Percentiles rank a stretch among this genome's conserved stretches.
These are phyloP conservation scores for Percina caprodes DNA, from an alignment of 2,113 vertebrate species.

Conservation along the genomic window DNA sequence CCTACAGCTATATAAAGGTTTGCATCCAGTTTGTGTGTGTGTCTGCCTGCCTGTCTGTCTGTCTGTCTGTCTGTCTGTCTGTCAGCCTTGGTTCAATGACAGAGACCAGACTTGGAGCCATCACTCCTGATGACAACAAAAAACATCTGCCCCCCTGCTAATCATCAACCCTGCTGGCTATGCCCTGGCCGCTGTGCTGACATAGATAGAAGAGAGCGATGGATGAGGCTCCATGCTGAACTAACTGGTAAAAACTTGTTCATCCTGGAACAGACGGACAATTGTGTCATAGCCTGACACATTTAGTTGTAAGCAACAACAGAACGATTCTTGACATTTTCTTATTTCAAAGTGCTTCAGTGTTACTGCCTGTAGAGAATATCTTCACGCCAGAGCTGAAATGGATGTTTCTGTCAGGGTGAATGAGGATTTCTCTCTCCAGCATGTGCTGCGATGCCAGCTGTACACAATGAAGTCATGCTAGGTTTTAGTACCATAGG, in stretches of 20 bases:
- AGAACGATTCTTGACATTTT: constrained; percentile 49
- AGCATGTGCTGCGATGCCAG: constrained; percentile 15
- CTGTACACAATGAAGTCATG: constrained; percentile 30
- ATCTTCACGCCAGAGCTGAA: constrained; percentile 25
- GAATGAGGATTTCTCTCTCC: constrained; percentile 27
- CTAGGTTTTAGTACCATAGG: constrained; percentile 13
- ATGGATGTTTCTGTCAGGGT: constrained; percentile 47
- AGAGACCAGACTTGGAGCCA: constrained; percentile 60
- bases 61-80: constrained; percentile 16
- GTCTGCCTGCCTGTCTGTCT: constrained; percentile 12
- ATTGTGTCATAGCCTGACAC: constrained; percentile 45
- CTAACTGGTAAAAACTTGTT: constrained; percentile 53
- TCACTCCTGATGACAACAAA: constrained; percentile 69
- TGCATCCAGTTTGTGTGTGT: constrained; percentile 15
- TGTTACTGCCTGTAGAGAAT: constrained; percentile 35
- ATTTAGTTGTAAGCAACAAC: constrained; percentile 43
- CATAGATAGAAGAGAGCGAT: constrained; percentile 49
- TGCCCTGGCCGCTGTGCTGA: constrained; percentile 49
- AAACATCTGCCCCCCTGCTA: constrained; percentile 70
- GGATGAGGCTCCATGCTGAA: constrained; percentile 47
- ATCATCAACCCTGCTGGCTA: constrained; percentile 73
- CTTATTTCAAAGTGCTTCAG: not conserved
- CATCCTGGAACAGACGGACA: constrained; percentile 22
- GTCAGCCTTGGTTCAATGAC: constrained; percentile 51
- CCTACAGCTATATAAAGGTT: constrained; percentile 20